Conservation (phyloP, 2,888 invertebrate genomes). For the Prionchulus punctatus region DNA sequence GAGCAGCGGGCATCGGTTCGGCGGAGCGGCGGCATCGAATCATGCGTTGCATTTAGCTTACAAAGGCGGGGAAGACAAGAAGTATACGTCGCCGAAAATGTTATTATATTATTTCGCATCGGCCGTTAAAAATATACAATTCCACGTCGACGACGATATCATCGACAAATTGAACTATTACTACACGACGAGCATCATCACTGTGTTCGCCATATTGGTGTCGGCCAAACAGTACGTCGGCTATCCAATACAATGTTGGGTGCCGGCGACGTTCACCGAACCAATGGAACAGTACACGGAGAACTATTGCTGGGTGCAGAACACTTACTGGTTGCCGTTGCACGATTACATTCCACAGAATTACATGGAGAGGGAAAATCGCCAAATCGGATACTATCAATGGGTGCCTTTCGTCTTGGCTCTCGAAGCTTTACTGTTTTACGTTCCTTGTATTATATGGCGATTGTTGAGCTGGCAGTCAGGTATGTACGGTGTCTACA, state of each 20-base stretch:
- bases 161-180: slow-evolving; percentile 34
- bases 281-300: slow-evolving; percentile 28
- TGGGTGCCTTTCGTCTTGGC: slow-evolving; percentile 28
- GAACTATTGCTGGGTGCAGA: slow-evolving; percentile 33
- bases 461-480: slow-evolving; percentile 31
- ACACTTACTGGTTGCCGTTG: slow-evolving; percentile 31
- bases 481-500: no score
- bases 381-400: slow-evolving; percentile 20
- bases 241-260: slow-evolving; percentile 27
- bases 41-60: no score
- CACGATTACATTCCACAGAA: slow-evolving; percentile 31
- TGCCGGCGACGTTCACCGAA: slow-evolving; percentile 32
- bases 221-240: slow-evolving; percentile 13
- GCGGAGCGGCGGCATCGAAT: no score
- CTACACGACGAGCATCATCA: slow-evolving; percentile 32
- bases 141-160: slow-evolving; percentile 33
- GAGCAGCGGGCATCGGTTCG: no score
- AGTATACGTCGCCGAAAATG: no score
- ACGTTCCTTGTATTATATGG: slow-evolving; percentile 31
- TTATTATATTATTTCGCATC: slow-evolving; percentile 29
- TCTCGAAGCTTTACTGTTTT: slow-evolving; percentile 29
- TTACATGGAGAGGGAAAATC: slow-evolving; percentile 23
- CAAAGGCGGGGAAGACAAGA: no score
- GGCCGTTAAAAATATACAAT: slow-evolving; percentile 29
- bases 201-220: slow-evolving; percentile 14